Evolutionary conservation across 2,113 vertebrate species (phyloP), one percentile per base, ranked within the genome.

Genomic region (Indri indri): DNA sequence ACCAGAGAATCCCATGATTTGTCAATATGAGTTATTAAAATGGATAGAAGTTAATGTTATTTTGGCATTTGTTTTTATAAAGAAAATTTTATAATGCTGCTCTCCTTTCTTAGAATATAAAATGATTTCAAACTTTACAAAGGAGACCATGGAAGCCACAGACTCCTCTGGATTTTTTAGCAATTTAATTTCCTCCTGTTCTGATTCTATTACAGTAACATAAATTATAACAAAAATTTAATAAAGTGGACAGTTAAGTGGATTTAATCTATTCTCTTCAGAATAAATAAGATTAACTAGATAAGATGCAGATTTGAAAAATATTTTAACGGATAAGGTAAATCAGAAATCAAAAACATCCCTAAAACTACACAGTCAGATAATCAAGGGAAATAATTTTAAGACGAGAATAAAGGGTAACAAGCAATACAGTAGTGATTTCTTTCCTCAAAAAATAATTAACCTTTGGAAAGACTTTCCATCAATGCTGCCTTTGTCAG

Each of bases 181-280:
- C 98, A 98, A 99, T 99, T 99, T 98, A 97, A 98, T 99, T 98
- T 98, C 97, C 93, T 98, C 96, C 96, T 98, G 97, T 97, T 96
- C 97, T 98, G 97, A 98, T 98, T 98, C 98, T 98, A 98, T 98
- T 99, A 98, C 70, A 98, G 96, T 97, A 98, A 98, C 97, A 98
- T 98, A 98, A 99, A 98, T 98, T 98, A 98, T 96, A 98, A 95
- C 63, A 98, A 83, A 97, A 98, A 98, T 98, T 98, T 98, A 98
- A 99, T 99, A 98, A 98, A 99, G 98, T 98, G 98, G 98, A 98
- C 98, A 98, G 98, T 98, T 98, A 99, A 98, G 97, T 97, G 94
- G 91, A 98, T 98, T 98, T 98, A 98, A 98, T 98, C 98, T 98
- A 97, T 98, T 97, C 88, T 98, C 97, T 97, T 98, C 93, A 98